A percentile compares a stretch with the other conserved stretches of the same genome.
These are phyloP conservation scores for Branchipolynoe longqiensis DNA, from an alignment of 2,888 invertebrate genomes.

Conservation along the genomic window DNA sequence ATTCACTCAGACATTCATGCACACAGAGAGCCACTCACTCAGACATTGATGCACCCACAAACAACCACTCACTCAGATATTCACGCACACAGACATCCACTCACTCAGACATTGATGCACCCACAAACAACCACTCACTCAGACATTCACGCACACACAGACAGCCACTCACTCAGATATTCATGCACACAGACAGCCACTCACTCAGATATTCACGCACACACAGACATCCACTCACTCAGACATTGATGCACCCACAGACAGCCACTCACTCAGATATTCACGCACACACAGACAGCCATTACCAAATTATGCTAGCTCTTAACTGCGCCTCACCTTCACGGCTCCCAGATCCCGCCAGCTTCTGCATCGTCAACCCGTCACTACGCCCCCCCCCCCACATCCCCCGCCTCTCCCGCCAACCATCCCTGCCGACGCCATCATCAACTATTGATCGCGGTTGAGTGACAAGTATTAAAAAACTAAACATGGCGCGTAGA, in stretches of 20 bases:
- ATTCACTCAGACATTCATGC: not conserved
- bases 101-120: not conserved
- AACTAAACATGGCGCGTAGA: too few relatives aligned
- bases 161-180: not conserved
- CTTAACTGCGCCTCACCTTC: too few relatives aligned
- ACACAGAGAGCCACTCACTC: not conserved
- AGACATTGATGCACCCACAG: not conserved
- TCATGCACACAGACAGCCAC: not conserved
- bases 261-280: not conserved
- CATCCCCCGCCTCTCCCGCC: too few relatives aligned
- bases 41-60: not conserved
- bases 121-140: too few relatives aligned
- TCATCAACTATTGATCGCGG: too few relatives aligned
- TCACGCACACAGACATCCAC: not conserved
- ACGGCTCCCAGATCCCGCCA: too few relatives aligned
- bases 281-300: not conserved
- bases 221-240: not conserved
- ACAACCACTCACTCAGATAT: not conserved
- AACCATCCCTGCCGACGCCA: too few relatives aligned
- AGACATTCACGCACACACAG: not conserved
- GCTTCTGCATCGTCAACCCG: too few relatives aligned
- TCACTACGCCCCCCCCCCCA: too few relatives aligned
- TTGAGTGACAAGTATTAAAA: too few relatives aligned
- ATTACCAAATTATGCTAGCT: too few relatives aligned
- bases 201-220: not conserved